These are phyloP conservation scores for Zaprionus vittiger DNA, from an alignment of 1,140 invertebrate species.

Conservation along the genomic window DNA sequence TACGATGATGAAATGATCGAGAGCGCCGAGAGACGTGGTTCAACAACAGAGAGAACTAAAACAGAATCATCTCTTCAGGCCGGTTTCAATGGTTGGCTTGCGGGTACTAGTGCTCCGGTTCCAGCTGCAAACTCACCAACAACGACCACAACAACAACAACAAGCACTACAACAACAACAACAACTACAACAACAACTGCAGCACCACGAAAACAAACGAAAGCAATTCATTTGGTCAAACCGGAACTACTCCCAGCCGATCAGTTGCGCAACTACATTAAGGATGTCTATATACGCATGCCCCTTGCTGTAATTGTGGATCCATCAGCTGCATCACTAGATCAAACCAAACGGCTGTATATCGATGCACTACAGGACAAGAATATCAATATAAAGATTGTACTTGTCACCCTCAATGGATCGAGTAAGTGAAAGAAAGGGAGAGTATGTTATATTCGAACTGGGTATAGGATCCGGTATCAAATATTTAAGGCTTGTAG, in stretches of 20 bases:
- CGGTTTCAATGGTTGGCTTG: slow-evolving; percentile 44
- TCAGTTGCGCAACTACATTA: slow-evolving; percentile 85
- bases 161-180: slow-evolving; percentile 42
- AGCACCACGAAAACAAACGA: slow-evolving; percentile 59
- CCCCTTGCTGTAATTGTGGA: slow-evolving; percentile 86
- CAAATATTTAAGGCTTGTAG: too few species aligned
- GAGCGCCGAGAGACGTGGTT: not conserved
- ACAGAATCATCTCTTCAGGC: slow-evolving; percentile 41
- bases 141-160: slow-evolving; percentile 32
- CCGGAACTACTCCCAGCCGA: slow-evolving; percentile 75
- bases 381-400: slow-evolving; percentile 81
- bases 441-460: not conserved
- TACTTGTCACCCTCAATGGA: slow-evolving; percentile 80
- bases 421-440: slow-evolving; percentile 59
- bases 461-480: too few species aligned
- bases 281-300: slow-evolving; percentile 86
- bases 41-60: slow-evolving; percentile 5
- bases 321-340: slow-evolving; percentile 84
- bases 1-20: slow-evolving; percentile 54
- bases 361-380: slow-evolving; percentile 82
- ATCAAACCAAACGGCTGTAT: slow-evolving; percentile 85
- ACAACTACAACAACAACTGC: slow-evolving; percentile 49
- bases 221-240: slow-evolving; percentile 65
- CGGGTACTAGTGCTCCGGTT: slow-evolving; percentile 5
- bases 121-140: slow-evolving; percentile 16